Evolutionary conservation across 2,888 invertebrate species (phyloP).

Genomic region (Callinectes sapidus): DNA sequence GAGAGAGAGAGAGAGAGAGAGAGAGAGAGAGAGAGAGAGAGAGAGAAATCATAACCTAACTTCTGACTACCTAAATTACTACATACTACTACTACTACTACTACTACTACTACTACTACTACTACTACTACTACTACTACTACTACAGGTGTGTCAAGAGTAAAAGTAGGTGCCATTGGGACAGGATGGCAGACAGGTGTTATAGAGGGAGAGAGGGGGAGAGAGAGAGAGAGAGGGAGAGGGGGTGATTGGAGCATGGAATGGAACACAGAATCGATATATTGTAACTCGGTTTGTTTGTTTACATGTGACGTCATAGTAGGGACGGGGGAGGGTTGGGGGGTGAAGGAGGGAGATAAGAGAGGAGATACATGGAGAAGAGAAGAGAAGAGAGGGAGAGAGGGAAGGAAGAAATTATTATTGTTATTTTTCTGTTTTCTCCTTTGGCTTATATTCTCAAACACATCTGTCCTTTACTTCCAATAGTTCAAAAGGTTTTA

Average conservation of each 20-base stretch:
- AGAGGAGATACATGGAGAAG: not conserved
- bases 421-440: no score
- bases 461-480: no score
- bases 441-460: no score
- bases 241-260: no score
- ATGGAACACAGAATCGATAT: not conserved
- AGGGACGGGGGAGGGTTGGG: not conserved
- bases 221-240: no score
- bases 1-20: no score
- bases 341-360: not conserved
- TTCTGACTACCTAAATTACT: not conserved
- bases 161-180: not conserved
- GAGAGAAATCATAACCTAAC: not conserved
- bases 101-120: not conserved
- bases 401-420: no score
- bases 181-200: not conserved
- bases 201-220: not conserved
- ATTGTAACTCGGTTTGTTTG: not conserved
- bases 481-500: no score
- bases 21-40: no score
- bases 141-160: not conserved
- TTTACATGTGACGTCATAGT: slow-evolving; percentile 22
- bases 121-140: slow-evolving; percentile 2
- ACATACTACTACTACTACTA: slow-evolving; percentile 7
- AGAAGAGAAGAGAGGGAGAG: not conserved